Conservation (phyloP, 1,140 invertebrate genomes). For the Teleogryllus occipitalis region DNA sequence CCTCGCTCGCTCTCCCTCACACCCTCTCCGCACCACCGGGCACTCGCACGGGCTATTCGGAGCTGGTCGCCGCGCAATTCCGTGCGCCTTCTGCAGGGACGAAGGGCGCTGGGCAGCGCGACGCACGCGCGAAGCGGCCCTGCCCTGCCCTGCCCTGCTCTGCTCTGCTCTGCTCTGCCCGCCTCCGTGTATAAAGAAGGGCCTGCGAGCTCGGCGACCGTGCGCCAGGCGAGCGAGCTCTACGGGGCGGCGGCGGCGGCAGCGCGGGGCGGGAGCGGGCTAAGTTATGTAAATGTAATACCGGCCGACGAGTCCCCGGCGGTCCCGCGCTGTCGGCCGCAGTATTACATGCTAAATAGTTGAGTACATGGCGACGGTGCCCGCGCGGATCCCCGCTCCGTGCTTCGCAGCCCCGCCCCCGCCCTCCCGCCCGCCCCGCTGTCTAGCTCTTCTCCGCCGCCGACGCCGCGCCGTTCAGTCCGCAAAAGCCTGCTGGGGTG, state of each 20-base stretch:
- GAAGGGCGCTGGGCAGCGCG: background rate
- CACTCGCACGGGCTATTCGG: background rate
- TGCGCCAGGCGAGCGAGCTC: background rate
- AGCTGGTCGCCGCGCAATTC: background rate
- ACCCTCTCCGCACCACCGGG: background rate
- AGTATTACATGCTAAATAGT: constrained; percentile 5
- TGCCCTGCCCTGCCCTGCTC: too few species aligned
- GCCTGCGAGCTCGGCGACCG: background rate
- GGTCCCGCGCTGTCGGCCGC: background rate
- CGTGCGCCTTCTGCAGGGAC: background rate
- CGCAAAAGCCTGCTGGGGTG: too few species aligned
- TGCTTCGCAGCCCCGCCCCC: background rate
- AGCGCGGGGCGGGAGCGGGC: too few species aligned
- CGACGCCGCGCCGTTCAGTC: too few species aligned
- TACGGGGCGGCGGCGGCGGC: too few species aligned
- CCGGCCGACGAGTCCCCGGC: background rate
- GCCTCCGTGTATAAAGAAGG: background rate
- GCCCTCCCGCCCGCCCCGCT: background rate
- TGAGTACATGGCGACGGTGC: background rate
- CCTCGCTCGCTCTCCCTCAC: background rate
- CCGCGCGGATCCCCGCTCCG: background rate
- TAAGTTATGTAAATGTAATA: constrained; percentile 6
- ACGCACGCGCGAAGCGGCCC: background rate
- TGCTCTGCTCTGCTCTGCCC: too few species aligned
- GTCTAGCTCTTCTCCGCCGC: too few species aligned